phyloP scores from a whole-genome alignment of 2,797 vertebrate species.

The Lagocephalus sceleratus region DNA sequence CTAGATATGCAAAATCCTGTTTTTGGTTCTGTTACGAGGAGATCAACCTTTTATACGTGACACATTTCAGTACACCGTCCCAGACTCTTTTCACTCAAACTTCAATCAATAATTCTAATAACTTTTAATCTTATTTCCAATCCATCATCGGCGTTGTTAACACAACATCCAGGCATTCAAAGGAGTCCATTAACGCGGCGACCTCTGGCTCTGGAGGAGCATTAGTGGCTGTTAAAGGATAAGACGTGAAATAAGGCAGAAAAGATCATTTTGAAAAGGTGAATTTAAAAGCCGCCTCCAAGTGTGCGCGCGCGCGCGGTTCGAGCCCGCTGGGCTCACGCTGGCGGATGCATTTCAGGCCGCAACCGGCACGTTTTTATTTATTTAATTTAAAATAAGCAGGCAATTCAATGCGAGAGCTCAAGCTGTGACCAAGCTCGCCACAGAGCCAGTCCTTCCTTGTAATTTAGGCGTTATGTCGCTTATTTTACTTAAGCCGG shows the following conservation, averaged over 20 bases:
- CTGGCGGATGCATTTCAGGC: constrained; percentile 18
- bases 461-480: constrained; percentile 23
- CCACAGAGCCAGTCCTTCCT: constrained; percentile 15
- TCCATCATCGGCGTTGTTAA: constrained; percentile 16
- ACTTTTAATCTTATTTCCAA: constrained; percentile 64
- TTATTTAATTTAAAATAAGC: constrained; percentile 6
- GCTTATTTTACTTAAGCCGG: constrained; percentile 31
- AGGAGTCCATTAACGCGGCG: not conserved
- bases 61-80: constrained; percentile 53
- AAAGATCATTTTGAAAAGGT: constrained; percentile 15
- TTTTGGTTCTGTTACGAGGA: constrained; percentile 75
- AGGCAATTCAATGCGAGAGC: constrained; percentile 12
- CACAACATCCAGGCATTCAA: constrained; percentile 3
- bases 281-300: constrained; percentile 12
- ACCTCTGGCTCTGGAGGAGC: constrained; percentile 2
- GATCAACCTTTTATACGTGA: constrained; percentile 76
- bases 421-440: constrained; percentile 32
- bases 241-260: constrained; percentile 2
- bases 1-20: constrained; percentile 94
- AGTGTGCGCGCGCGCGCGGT: constrained; percentile 8
- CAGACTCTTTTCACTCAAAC: constrained; percentile 75
- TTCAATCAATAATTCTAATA: constrained; percentile 61
- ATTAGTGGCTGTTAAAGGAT: constrained; percentile 20
- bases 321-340: constrained; percentile 25
- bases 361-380: constrained; percentile 18